phyloP scores from a whole-genome alignment of 2,888 invertebrate genomes.

The Acholoe squamosa region DNA sequence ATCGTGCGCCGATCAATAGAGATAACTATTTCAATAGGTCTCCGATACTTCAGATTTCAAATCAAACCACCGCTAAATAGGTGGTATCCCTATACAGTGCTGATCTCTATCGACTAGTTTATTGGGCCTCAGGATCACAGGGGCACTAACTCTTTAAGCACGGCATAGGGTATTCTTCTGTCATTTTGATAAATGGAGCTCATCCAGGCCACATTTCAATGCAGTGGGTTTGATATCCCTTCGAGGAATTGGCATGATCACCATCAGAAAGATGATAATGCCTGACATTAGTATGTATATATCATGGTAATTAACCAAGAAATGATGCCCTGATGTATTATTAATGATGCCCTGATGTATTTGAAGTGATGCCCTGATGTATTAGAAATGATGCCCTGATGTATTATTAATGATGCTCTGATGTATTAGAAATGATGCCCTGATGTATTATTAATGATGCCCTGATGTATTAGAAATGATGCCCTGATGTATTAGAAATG shows the following conservation, averaged over 20 bases:
- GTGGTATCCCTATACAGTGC: neutral
- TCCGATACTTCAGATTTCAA: neutral
- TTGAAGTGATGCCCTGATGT: no score
- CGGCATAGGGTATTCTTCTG: neutral
- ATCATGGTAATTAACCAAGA: no score
- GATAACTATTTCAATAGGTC: neutral
- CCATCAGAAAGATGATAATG: no score
- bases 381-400: no score
- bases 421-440: no score
- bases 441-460: no score
- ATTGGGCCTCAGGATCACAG: neutral
- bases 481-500: no score
- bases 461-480: no score
- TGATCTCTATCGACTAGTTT: neutral
- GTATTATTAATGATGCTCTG: no score
- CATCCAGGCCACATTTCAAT: neutral
- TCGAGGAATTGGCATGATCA: neutral
- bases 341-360: no score
- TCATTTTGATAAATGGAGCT: neutral
- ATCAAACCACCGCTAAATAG: conserved; percentile 23
- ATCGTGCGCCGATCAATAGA: neutral
- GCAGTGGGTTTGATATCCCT: neutral
- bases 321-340: no score
- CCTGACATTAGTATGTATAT: no score
- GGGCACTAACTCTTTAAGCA: neutral